Evolutionary conservation across 2,113 vertebrate genomes (phyloP).

Genomic region (Gnathonemus longibarbis): DNA sequence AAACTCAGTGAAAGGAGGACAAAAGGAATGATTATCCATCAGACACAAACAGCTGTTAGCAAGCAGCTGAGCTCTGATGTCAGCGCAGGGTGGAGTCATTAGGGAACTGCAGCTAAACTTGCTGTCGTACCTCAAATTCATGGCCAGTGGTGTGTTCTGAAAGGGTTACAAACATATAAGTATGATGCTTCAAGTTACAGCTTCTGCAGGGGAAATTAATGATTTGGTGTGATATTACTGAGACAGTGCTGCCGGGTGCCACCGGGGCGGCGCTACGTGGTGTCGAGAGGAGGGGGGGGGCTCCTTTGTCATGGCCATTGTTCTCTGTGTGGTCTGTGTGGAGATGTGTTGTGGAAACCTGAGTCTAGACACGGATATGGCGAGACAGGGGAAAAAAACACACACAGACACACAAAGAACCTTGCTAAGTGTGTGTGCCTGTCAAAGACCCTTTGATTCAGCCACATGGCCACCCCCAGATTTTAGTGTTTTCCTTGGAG

Average conservation of each 20-base stretch:
- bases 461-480: conserved; percentile 33
- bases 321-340: not conserved
- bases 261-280: conserved; percentile 6
- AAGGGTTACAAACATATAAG: not conserved
- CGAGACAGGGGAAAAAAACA: not conserved
- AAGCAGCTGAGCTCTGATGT: not conserved
- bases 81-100: not conserved
- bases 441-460: conserved; percentile 46
- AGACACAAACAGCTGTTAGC: not conserved
- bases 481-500: conserved; percentile 58
- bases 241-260: conserved; percentile 13
- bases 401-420: not conserved
- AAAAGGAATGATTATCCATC: not conserved
- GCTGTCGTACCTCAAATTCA: not conserved
- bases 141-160: not conserved
- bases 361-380: not conserved
- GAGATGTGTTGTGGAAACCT: not conserved
- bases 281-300: not conserved
- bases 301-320: not conserved
- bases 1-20: not conserved
- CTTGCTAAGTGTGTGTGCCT: not conserved
- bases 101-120: not conserved
- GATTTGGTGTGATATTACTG: conserved; percentile 17
- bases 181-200: not conserved
- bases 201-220: conserved; percentile 19